Evolutionary conservation across 2,888 invertebrate genomes (phyloP), one percentile per base, ranked within the genome.

Genomic region (Rhaphigaster nebulosa): DNA sequence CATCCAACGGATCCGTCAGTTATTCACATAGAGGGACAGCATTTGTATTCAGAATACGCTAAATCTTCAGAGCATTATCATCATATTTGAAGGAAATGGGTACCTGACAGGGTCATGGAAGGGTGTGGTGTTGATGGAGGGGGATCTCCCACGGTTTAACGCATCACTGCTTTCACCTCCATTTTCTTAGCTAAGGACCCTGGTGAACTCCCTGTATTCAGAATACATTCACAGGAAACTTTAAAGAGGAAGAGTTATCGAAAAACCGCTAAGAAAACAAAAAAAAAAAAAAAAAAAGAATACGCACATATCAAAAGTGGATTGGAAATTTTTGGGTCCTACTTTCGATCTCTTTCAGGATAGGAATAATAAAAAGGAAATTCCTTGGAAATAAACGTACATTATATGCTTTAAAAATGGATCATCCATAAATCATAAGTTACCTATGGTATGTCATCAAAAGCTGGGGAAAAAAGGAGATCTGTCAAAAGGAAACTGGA

Each of bases 131-230:
- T 20, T 45, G n/a, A 45, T 84, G 84, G 84, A 34, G 84, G 84
- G 84, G 84, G 84, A 84, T 45, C 41, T n/a, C 84, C n/a, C 45
- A 45, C 45, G 41, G 45, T 45, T 84, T 84, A 41, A 84, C 45
- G 84, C 84, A n/a, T 84, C 84, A 84, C 84, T 84, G 84, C 26
- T 84, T 84, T 84, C 41, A 45, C 84, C 84, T 84, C 84, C 84
- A 84, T 84, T 84, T 84, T 84, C 84, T n/a, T 45, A 84, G 41
- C 45, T 84, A 1, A 26, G n/a, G 84, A 84, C 10, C 45, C n/a
- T 3, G n/a, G 26, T 15, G 84, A n/a, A 84, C 45, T 45, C 84
- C 12, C 10, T 84, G 84, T 70, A 34, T 34, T 1, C 70, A 10
- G 20, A 70, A 70, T 70, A 70, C 70, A 70, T 34, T 70, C 20